These are phyloP conservation scores for Scomberomorus guttatus DNA, from an alignment of 2,797 vertebrate genomes.

Conservation along the genomic window DNA sequence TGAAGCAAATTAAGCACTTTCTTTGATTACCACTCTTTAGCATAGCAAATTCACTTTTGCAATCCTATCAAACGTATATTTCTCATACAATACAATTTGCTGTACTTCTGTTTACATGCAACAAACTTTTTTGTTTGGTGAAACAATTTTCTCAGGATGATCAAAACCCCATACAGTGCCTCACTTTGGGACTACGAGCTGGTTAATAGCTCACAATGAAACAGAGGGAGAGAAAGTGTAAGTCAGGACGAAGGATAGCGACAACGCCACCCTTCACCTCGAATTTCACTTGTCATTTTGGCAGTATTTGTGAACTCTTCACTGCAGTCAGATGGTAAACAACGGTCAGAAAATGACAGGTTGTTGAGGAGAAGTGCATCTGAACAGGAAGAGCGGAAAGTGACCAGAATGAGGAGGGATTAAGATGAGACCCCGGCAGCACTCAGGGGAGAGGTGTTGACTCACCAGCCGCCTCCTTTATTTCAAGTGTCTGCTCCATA, in stretches of 20 bases:
- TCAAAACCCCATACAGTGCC: too few relatives aligned
- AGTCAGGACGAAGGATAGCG: neutral
- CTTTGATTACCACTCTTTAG: too few relatives aligned
- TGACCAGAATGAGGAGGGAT: constrained; percentile 4
- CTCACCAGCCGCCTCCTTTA: neutral
- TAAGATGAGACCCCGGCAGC: constrained; percentile 7
- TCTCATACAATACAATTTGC: too few relatives aligned
- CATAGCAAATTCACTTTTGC: too few relatives aligned
- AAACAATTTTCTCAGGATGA: too few relatives aligned
- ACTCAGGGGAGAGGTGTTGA: neutral
- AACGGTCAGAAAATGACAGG: constrained; percentile 34
- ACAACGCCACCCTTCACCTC: neutral
- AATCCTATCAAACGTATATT: too few relatives aligned
- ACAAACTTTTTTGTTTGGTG: too few relatives aligned
- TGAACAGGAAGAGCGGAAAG: constrained; percentile 14
- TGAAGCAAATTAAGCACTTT: too few relatives aligned
- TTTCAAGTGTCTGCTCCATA: constrained; percentile 13
- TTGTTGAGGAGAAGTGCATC: neutral
- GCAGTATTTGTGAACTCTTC: neutral
- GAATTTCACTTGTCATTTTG: neutral
- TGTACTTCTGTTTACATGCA: too few relatives aligned
- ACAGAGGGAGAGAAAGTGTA: neutral
- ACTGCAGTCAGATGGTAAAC: constrained; percentile 22
- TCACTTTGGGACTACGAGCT: neutral
- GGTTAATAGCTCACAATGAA: neutral